Base-by-base conservation (phyloP, 64 coral and sea anemone species). In the Pocillopora verrucosa region DNA sequence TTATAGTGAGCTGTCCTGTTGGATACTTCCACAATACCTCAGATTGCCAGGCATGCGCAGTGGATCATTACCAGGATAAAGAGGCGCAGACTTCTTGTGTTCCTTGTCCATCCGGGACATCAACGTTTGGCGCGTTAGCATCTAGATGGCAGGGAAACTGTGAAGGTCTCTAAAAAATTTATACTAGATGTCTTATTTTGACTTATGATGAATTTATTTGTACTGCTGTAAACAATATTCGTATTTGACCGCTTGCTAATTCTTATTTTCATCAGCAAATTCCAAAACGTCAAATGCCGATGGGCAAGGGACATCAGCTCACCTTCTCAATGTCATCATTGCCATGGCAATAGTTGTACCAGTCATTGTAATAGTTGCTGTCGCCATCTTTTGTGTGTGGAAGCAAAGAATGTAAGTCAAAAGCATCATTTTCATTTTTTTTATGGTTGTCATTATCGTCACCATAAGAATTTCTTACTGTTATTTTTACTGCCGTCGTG, bases 81-180 rank as follows among this genome's bases (percentile, higher is more conserved):
- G 87, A 89, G 25, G 87, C 75, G 36, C 62, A 89, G 38, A 89
- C 11, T 36, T 13, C 6, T 12, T 89, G 87, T 19, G 11, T 68
- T 19, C 16, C 87, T 16, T 89, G 87, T 62, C 87, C 87, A 16
- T 41, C 87, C 22, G 87, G 75, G 37, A 89, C 76, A 67, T 89
- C 87, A 56, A 89, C 87, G 1, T 78, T 68, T 58, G 87, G 87
- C 5, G 2, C 63, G 69, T n/a, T n/a, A n/a, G n/a, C n/a, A 45
- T 45, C 6, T 45, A 45, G n/a, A n/a, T n/a, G n/a, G n/a, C n/a
- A n/a, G n/a, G n/a, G n/a, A n/a, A n/a, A n/a, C n/a, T n/a, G n/a
- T n/a, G n/a, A n/a, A n/a, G n/a, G n/a, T n/a, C n/a, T 45, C 4
- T 70, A 24, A 24, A n/a, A 70, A 70, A 24, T n/a, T 19, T 22